phyloP scores from a whole-genome alignment of 2,797 vertebrate species.

The Acrocephalus scirpaceus region DNA sequence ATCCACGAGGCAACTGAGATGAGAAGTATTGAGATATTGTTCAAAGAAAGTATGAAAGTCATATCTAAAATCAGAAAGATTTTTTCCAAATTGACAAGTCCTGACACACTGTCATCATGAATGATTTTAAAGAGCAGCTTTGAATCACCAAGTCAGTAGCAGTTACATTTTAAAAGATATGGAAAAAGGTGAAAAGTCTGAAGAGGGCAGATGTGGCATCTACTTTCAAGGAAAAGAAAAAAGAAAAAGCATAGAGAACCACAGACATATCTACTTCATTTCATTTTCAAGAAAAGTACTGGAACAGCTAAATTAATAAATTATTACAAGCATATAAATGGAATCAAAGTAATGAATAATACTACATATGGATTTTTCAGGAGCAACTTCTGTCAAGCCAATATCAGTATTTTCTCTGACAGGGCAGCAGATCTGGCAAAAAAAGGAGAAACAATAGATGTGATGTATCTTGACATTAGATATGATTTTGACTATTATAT shows the following conservation, averaged over 20 bases:
- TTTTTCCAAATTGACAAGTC: not conserved
- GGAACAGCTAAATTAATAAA: not conserved
- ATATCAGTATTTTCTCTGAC: not conserved
- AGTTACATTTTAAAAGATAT: not conserved
- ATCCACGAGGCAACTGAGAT: not conserved
- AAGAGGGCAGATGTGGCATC: not conserved
- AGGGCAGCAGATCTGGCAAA: not conserved
- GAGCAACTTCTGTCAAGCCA: not conserved
- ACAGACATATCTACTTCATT: not conserved
- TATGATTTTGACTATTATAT: not conserved
- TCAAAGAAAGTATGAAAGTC: not conserved
- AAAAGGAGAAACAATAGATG: not conserved
- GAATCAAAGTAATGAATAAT: constrained; percentile 2
- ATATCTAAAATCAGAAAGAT: not conserved
- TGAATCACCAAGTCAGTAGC: not conserved
- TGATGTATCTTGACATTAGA: not conserved
- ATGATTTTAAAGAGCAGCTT: not conserved
- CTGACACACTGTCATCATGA: not conserved
- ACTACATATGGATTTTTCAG: not conserved
- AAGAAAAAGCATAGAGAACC: not conserved
- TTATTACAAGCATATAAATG: not conserved
- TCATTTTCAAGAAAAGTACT: not conserved
- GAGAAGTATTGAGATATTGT: not conserved
- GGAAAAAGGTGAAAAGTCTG: not conserved
- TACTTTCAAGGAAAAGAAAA: not conserved